Base-by-base conservation (phyloP, 1,140 invertebrate species). In the Nasonia longicornis region DNA sequence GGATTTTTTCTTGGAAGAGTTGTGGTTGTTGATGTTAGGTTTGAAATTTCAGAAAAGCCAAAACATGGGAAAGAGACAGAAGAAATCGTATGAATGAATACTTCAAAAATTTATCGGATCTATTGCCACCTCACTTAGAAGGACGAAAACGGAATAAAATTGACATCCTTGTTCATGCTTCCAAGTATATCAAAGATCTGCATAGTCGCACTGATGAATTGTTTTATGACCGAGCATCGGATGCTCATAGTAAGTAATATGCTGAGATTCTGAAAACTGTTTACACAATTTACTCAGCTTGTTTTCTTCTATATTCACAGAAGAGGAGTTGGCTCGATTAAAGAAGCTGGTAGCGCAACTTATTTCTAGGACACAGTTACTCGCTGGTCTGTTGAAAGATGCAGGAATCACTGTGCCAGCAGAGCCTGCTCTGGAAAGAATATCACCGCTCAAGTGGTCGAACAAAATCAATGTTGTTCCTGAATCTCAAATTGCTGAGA, bases 41-140 rank as follows among this genome's bases (percentile, higher is more conserved):
- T 22, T 75, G 20, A 0, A 6, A 69, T 85, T 84, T 69, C 66
- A 91, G 90, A 82, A 92, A 92, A 85, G 89, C 90, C 12, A 91
- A 90, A 90, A 90, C 90, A 90, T 92, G 91, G 91, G 92, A 92
- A 87, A 87, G 90, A 87, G 89, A 91, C 85, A 87, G 92, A 88
- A 86, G 92, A 88, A 90, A 90, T 81, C 89, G 91, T 80, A 90
- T 92, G 86, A 92, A 92, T 83, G 81, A 86, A 22, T 91, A 91
- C 38, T 92, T 92, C 87, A 90, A 90, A 83, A 88, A 86, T 8
- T 85, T 92, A 52, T 88, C 87, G 71, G 89, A 91, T 80, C 87
- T 92, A 79, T 84, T 92, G 70, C 92, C 92, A 12, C 89, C 90
- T 31, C 86, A 91, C 85, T 91, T 92, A 83, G 91, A 92, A 69